Base-by-base conservation (phyloP, 2,888 invertebrate genomes). In the Coleophora deauratella region DNA sequence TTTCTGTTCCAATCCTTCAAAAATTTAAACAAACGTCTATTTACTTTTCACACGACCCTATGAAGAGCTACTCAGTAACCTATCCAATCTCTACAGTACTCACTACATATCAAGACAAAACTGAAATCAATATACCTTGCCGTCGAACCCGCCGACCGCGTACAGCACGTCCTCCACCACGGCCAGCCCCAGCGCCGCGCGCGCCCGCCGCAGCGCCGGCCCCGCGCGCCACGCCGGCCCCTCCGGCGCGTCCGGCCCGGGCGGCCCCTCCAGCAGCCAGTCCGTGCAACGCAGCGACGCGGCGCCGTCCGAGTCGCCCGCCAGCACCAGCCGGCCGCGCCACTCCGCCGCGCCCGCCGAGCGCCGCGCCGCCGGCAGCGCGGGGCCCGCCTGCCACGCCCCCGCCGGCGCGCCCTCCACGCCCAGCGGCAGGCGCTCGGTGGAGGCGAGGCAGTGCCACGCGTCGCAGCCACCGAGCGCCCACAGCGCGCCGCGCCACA, bases 391-490 rank as follows among this genome's bases (percentile, higher is more conserved):
- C 90, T 91, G 73, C 21, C 91, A 72, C 8, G 91, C 88, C 1
- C 89, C 90, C 91, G 73, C 21, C 91, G 72, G 7, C 91, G 88
- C 10, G 43, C 27, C 52, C 48, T 49, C 9, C 28, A 37, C 44
- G 21, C 35, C 41, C n/a, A 38, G 37, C 30, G 33, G 41, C 59
- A 80, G 66, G 41, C 54, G 55, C 67, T 85, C 86, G 9, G 76
- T 76, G 52, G 61, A 55, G 32, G 79, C 71, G 36, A 94, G 86
- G 70, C 94, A 94, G 76, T 91, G 93, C 95, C 95, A 95, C n/a
- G 92, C 89, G 76, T 96, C 95, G 69, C 93, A 94, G 27, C 96
- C 96, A 44, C 96, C 96, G 44, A 92, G 90, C 27, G 91, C 95
- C 86, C 93, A 93, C 42, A 96, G 86, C 55, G 88, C 81, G 44